Base-by-base conservation (phyloP, 2,888 invertebrate species). In the Pseudanteris insignis region DNA sequence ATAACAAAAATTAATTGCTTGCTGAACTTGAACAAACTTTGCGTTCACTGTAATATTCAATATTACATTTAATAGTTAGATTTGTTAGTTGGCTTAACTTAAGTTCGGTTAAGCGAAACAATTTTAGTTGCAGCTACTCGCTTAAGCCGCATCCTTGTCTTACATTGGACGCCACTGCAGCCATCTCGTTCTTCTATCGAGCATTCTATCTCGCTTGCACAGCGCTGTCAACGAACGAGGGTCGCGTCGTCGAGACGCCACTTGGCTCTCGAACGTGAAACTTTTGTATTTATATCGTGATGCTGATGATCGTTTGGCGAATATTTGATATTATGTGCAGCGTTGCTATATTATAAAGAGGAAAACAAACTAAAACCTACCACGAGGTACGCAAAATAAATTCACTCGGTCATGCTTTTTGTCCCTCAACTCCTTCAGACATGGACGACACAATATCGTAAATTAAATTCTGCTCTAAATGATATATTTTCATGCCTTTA, bases 241-340 rank as follows among this genome's bases (percentile, higher is more conserved):
- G 62, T 62, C 62, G 57, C 57, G 62, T 51, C 62, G 53, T 53
- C 57, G 57, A 29, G 62, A 57, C 62, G 62, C 62, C 62, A 57
- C 57, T 57, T 41, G 57, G 48, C 53, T 53, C 47, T 43, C 40
- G 40, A 58, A 43, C 58, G 54, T 53, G 58, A 14, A 54, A 54
- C 48, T 58, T 58, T 43, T 58, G 63, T 63, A 63, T 63, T 63
- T 63, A 63, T 63, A 63, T 58, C 63, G 58, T 30, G 54, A 63
- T 47, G 47, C 44, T 63, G 58, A 63, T 48, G 51, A 48, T 40
- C 58, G 48, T 63, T 63, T 44, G 43, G 54, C 53, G 44, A 63
- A 48, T 58, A 63, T 58, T 58, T 47, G 44, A 54, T 58, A 63
- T 54, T 41, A 43, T 41, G 53, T 41, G 26, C 8, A 4, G 9